These are phyloP conservation scores for Eupithecia tripunctaria DNA, from an alignment of 2,888 invertebrate genomes.

Conservation along the genomic window DNA sequence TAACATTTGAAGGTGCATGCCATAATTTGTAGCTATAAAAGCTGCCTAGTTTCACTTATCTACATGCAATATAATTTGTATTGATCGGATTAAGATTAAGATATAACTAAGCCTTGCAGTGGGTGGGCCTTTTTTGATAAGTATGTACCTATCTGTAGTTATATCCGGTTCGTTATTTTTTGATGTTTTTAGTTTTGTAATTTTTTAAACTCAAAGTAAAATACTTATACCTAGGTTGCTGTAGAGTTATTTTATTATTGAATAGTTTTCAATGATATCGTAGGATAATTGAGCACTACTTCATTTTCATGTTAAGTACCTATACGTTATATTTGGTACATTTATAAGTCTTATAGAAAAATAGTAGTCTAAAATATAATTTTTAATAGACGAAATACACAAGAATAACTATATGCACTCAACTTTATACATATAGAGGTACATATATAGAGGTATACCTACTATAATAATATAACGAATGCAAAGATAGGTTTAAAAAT, in stretches of 20 bases:
- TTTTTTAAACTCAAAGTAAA: not conserved
- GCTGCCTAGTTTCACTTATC: conserved; percentile 5
- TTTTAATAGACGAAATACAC: too few relatives aligned
- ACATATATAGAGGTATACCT: too few relatives aligned
- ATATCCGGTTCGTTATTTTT: not conserved
- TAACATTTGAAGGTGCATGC: not conserved
- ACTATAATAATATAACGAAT: not conserved
- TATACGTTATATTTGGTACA: too few relatives aligned
- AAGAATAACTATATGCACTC: too few relatives aligned
- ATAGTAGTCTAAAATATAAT: too few relatives aligned
- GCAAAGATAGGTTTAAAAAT: not conserved
- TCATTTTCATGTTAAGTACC: too few relatives aligned
- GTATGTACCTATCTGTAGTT: not conserved
- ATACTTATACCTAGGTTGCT: not conserved
- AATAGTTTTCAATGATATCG: too few relatives aligned
- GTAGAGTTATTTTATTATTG: too few relatives aligned
- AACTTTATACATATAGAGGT: too few relatives aligned
- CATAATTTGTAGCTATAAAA: not conserved
- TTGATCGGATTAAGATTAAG: not conserved
- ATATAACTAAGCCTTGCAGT: not conserved
- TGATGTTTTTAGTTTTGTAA: not conserved
- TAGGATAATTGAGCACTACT: too few relatives aligned
- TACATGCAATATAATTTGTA: conserved; percentile 11
- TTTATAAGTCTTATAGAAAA: too few relatives aligned
- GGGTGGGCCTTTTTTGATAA: not conserved